Conservation (phyloP, 2,888 invertebrate genomes). For the Orchestes rusci region DNA sequence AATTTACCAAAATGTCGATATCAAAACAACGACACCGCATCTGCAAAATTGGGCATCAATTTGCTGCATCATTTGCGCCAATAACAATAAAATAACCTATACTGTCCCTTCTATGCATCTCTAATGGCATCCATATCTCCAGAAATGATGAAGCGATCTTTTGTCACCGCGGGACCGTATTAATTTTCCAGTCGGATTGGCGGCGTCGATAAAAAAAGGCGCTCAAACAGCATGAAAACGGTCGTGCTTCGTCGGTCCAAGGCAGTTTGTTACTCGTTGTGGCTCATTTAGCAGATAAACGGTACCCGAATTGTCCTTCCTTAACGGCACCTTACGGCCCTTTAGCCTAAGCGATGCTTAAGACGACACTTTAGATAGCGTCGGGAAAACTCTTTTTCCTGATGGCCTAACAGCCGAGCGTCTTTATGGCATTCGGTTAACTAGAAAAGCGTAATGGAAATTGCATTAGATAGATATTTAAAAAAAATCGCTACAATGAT, state of each 20-base stretch:
- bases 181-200: slow-evolving; percentile 48
- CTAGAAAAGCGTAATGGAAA: too few relatives aligned
- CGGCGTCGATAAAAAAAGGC: slow-evolving; percentile 43
- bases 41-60: too few relatives aligned
- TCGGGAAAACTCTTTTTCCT: too few relatives aligned
- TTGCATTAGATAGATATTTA: too few relatives aligned
- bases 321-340: slow-evolving; percentile 39
- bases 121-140: slow-evolving; percentile 29
- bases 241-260: slow-evolving; percentile 21
- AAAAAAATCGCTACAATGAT: too few relatives aligned
- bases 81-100: slow-evolving; percentile 14
- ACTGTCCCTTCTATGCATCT: slow-evolving; percentile 15
- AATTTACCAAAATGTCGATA: too few relatives aligned
- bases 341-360: slow-evolving; percentile 21
- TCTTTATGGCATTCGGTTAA: too few relatives aligned
- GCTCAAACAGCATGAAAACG: slow-evolving; percentile 45
- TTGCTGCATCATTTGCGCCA: slow-evolving; percentile 15
- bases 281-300: slow-evolving; percentile 46
- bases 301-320: slow-evolving; percentile 36
- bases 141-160: slow-evolving; percentile 48
- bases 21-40: too few relatives aligned
- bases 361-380: slow-evolving; percentile 17
- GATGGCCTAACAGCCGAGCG: too few relatives aligned
- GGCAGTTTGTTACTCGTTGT: slow-evolving; percentile 41
- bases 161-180: slow-evolving; percentile 47